Percentiles rank a stretch among this genome's conserved stretches.
phyloP scores from a whole-genome alignment of 2,113 vertebrate genomes.

The Arenaria interpres region DNA sequence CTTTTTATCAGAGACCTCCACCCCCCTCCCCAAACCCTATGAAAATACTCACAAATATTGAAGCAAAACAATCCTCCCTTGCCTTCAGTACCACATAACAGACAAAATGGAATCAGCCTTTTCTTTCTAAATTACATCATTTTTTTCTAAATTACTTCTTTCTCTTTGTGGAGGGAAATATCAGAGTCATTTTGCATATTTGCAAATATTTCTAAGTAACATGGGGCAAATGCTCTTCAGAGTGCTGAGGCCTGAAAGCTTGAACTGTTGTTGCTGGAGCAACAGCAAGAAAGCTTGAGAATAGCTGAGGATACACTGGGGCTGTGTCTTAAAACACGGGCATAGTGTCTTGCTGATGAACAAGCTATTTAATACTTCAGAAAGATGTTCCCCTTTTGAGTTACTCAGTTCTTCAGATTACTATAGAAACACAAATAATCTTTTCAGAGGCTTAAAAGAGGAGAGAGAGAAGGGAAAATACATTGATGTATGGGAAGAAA shows the following conservation, averaged over 20 bases:
- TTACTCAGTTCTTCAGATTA: not conserved
- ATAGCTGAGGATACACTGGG: not conserved
- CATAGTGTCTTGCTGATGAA: not conserved
- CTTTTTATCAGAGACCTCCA: not conserved
- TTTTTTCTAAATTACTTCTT: not conserved
- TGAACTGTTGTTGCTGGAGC: not conserved
- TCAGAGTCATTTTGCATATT: not conserved
- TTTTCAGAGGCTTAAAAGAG: not conserved
- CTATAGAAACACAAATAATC: not conserved
- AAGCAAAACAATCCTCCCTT: not conserved
- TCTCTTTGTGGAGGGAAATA: not conserved
- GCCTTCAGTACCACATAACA: not conserved
- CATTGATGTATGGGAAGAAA: not conserved
- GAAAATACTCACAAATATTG: not conserved
- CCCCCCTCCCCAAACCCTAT: not conserved
- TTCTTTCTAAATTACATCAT: not conserved
- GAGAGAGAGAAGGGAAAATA: not conserved
- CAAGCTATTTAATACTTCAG: not conserved
- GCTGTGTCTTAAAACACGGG: not conserved
- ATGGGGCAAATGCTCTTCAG: not conserved
- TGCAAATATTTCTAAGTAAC: not conserved
- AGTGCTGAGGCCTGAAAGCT: not conserved
- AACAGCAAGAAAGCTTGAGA: not conserved
- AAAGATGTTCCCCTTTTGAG: not conserved
- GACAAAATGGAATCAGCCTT: not conserved